Conservation (phyloP, 2,113 vertebrate species). For the Macquaria ambigua region DNA sequence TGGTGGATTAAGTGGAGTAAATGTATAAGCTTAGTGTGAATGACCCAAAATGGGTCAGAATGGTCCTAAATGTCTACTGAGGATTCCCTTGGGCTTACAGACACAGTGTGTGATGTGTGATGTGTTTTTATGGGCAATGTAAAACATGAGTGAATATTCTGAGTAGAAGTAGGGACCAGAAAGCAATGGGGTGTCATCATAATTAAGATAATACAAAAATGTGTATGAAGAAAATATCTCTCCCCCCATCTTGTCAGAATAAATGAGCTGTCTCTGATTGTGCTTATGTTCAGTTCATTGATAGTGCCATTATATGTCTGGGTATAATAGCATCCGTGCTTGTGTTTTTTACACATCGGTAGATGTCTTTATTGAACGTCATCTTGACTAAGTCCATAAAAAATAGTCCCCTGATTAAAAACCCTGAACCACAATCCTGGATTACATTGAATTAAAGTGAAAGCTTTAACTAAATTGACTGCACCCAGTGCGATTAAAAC, state of each 20-base stretch:
- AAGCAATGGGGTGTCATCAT: neutral
- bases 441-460: conserved; percentile 31
- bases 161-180: neutral
- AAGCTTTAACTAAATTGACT: neutral
- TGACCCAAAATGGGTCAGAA: neutral
- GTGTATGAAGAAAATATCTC: neutral
- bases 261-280: neutral
- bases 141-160: neutral
- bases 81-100: neutral
- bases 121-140: neutral
- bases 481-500: neutral
- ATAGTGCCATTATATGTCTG: neutral
- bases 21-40: conserved; percentile 16
- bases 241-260: neutral
- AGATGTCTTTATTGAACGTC: conserved; percentile 6
- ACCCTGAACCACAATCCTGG: neutral
- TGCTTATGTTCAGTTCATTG: neutral
- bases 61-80: neutral
- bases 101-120: neutral
- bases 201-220: neutral
- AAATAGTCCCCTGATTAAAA: conserved; percentile 12
- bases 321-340: neutral
- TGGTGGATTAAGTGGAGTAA: conserved; percentile 43
- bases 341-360: neutral
- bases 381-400: neutral